Percentiles rank a stretch among this genome's conserved stretches.
These are phyloP conservation scores for Mus pahari DNA, from an alignment of 2,113 vertebrate species.

Conservation along the genomic window DNA sequence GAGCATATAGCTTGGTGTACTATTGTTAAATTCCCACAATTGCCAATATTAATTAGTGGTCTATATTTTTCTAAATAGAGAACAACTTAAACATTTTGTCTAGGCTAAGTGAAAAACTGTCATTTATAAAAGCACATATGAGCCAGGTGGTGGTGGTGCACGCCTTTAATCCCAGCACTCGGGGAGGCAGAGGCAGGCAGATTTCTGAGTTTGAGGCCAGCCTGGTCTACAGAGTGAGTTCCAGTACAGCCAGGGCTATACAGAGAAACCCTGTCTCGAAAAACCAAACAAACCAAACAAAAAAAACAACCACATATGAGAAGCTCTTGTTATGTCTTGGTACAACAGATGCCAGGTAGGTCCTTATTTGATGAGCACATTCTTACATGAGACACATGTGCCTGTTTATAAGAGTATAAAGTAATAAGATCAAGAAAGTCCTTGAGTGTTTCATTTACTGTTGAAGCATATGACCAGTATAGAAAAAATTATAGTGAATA, in stretches of 20 bases:
- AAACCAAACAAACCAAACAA: too few species aligned
- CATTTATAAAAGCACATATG: constrained; percentile 33
- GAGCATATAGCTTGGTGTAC: constrained; percentile 3
- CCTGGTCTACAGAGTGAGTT: too few species aligned
- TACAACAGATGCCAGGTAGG: constrained; percentile 4
- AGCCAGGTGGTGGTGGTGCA: too few species aligned
- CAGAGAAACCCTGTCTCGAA: too few species aligned
- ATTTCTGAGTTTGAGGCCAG: too few species aligned
- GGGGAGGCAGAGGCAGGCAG: too few species aligned
- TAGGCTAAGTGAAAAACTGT: constrained; percentile 37
- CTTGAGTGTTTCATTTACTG: neutral
- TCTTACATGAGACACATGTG: neutral
- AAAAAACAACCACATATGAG: constrained; percentile 37
- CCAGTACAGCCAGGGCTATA: too few species aligned
- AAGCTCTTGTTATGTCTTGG: constrained; percentile 34
- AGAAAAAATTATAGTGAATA: constrained; percentile 15
- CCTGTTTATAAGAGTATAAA: neutral
- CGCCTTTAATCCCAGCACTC: too few species aligned
- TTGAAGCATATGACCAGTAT: neutral
- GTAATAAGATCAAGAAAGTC: neutral
- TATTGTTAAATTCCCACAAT: neutral
- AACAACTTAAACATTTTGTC: neutral
- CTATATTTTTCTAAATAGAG: neutral
- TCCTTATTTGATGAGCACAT: constrained; percentile 18
- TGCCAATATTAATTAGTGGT: constrained; percentile 45